phyloP scores from a whole-genome alignment of 92 coral and sea anemone genomes.

The Porites lobata region DNA sequence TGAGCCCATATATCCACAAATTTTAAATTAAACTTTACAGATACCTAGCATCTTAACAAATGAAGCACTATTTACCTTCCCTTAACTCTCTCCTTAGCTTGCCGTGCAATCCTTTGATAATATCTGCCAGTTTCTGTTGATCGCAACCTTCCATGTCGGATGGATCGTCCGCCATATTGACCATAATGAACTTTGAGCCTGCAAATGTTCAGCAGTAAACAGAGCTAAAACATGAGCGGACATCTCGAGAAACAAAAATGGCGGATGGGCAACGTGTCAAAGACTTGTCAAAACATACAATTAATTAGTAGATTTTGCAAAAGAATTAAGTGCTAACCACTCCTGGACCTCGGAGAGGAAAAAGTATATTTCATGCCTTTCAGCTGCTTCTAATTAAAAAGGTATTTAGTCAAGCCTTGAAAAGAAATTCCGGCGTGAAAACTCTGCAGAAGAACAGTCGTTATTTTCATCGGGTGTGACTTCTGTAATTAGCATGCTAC shows the following conservation, averaged over 20 bases:
- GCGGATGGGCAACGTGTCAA: slow-evolving; percentile 53
- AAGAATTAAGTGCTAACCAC: not conserved
- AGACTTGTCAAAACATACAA: not conserved
- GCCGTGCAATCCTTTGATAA: slow-evolving; percentile 90
- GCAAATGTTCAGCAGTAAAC: slow-evolving; percentile 48
- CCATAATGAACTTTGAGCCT: slow-evolving; percentile 55
- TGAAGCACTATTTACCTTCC: slow-evolving; percentile 60
- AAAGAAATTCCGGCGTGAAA: not conserved
- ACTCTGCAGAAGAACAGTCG: not conserved
- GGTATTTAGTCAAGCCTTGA: not conserved
- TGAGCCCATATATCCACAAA: not conserved
- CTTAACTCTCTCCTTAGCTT: slow-evolving; percentile 78
- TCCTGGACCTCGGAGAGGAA: too few relatives aligned
- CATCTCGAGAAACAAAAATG: slow-evolving; percentile 22
- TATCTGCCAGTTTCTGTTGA: slow-evolving; percentile 78
- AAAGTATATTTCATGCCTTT: not conserved
- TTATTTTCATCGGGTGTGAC: slow-evolving; percentile 18
- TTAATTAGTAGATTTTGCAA: not conserved
- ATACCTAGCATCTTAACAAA: not conserved
- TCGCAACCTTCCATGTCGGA: slow-evolving; percentile 9
- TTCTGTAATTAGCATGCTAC: slow-evolving; percentile 15
- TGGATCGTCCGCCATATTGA: slow-evolving; percentile 58
- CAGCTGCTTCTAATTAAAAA: not conserved
- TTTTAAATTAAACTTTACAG: not conserved
- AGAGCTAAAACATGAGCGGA: not conserved